Conservation (phyloP, 2,888 invertebrate genomes). For the Electrophaes corylata region DNA sequence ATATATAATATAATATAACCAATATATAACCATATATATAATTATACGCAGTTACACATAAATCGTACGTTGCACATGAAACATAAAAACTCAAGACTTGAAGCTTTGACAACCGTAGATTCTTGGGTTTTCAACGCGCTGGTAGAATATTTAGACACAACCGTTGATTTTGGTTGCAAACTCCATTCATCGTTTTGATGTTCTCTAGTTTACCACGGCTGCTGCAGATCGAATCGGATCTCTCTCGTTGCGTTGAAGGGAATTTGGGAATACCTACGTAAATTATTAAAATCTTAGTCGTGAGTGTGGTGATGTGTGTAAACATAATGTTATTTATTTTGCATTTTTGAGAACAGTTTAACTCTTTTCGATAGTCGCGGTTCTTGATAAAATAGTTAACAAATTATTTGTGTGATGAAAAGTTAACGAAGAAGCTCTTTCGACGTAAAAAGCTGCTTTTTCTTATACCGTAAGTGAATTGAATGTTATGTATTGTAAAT, state of each 20-base stretch:
- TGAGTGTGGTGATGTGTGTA: slow-evolving; percentile 25
- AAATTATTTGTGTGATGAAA: slow-evolving; percentile 17
- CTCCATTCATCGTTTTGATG: too few relatives aligned
- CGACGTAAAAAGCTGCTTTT: slow-evolving; percentile 3
- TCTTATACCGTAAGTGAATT: background rate
- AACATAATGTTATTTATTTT: slow-evolving; percentile 21
- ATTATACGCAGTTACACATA: too few relatives aligned
- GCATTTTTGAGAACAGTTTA: slow-evolving; percentile 6
- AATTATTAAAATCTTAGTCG: slow-evolving; percentile 11
- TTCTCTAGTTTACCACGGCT: too few relatives aligned
- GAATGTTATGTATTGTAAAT: slow-evolving; percentile 6
- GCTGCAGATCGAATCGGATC: slow-evolving; percentile 12
- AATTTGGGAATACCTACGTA: background rate
- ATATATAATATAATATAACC: too few relatives aligned
- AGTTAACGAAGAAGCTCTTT: background rate
- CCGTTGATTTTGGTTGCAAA: too few relatives aligned
- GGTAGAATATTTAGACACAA: too few relatives aligned
- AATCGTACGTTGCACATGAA: too few relatives aligned
- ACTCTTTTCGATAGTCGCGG: background rate
- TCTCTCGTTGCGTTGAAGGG: background rate
- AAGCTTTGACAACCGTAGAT: too few relatives aligned
- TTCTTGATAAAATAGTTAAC: background rate
- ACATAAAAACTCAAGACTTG: too few relatives aligned
- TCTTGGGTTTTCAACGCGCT: too few relatives aligned
- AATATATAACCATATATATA: too few relatives aligned